Conservation (phyloP, 2,797 vertebrate species). For the Sebastes miniatus region DNA sequence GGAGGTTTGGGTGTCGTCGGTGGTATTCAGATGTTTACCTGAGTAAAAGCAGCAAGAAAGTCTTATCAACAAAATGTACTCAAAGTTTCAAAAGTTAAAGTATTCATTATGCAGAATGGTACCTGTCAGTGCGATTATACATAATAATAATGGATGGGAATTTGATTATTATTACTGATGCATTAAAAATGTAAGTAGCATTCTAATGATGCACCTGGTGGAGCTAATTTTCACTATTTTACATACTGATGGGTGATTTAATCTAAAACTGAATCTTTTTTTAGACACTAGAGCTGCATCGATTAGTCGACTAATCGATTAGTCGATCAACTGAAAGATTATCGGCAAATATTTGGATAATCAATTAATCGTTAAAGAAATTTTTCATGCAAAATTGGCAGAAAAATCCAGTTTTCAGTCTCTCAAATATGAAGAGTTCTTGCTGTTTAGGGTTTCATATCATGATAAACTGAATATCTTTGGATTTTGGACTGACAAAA, state of each 20-base stretch:
- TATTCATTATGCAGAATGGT: background rate
- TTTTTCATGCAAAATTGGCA: too few species aligned
- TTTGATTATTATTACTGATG: background rate
- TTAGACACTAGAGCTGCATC: too few species aligned
- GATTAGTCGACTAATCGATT: fast-evolving
- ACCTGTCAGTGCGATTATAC: background rate
- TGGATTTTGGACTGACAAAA: too few species aligned
- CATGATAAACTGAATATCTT: too few species aligned
- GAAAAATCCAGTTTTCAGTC: too few species aligned
- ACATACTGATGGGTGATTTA: background rate
- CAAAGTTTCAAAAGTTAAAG: conserved; percentile 1
- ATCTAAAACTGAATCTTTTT: background rate
- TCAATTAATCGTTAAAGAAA: too few species aligned
- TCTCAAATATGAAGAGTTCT: too few species aligned
- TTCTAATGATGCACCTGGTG: background rate
- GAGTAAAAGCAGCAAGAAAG: background rate
- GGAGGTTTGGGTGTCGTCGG: fast-evolving
- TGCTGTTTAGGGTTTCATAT: too few species aligned
- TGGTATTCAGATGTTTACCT: background rate
- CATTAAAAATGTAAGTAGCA: background rate
- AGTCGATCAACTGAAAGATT: too few species aligned
- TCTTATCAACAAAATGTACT: background rate
- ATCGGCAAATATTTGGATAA: too few species aligned
- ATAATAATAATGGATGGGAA: background rate
- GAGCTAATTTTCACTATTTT: background rate